Conservation (phyloP, 1,140 invertebrate species). For the Goniozus legneri region DNA sequence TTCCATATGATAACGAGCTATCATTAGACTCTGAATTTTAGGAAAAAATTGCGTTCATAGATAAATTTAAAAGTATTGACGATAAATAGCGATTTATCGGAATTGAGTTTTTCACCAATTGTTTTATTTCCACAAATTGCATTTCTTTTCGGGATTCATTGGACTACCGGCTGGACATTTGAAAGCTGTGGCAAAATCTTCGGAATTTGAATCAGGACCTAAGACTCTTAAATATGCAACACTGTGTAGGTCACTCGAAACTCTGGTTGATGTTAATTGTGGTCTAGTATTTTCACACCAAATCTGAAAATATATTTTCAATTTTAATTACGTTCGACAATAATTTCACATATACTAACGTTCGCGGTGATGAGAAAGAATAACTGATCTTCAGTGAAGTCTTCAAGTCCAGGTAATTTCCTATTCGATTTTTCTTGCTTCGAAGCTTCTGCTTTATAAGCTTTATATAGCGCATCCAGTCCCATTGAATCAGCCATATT, state of each 20-base stretch:
- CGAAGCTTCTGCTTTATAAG: neutral
- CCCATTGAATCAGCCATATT: neutral
- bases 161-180: constrained; percentile 1
- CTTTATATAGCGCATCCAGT: neutral
- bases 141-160: constrained; percentile 12
- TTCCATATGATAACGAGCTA: too few species aligned
- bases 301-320: neutral
- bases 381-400: constrained; percentile 3
- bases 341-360: neutral
- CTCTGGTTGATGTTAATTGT: neutral
- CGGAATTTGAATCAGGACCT: constrained; percentile 7
- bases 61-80: too few species aligned
- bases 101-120: too few species aligned
- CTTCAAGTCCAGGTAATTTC: constrained; percentile 4
- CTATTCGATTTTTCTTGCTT: neutral
- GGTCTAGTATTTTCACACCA: constrained; percentile 7
- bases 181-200: constrained; percentile 5
- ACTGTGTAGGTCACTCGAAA: constrained; percentile 9
- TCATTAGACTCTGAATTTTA: too few species aligned
- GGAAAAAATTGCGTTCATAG: too few species aligned
- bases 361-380: constrained; percentile 3
- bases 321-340: neutral
- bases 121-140: constrained; percentile 13
- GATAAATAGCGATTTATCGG: too few species aligned
- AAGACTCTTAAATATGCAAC: constrained; percentile 6